phyloP scores from a whole-genome alignment of 2,797 vertebrate species.

The Amniataba percoides region DNA sequence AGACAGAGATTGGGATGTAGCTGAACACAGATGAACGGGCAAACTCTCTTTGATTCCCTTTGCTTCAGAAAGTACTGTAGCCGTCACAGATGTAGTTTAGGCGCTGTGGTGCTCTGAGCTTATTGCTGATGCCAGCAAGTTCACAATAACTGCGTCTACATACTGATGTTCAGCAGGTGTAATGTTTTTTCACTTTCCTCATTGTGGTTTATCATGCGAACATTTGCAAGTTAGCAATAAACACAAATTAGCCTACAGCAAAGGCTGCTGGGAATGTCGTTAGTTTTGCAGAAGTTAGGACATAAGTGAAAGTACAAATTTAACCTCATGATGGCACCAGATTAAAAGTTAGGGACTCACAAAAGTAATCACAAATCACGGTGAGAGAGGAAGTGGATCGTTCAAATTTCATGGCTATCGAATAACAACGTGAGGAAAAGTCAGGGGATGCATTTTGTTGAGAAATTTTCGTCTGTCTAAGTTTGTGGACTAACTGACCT shows the following conservation, averaged over 20 bases:
- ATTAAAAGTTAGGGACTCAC: not conserved
- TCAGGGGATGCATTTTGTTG: not conserved
- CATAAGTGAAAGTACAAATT: not conserved
- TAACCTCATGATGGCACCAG: not conserved
- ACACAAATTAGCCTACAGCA: not conserved
- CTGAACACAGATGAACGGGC: not conserved
- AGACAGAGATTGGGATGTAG: slow-evolving; percentile 3
- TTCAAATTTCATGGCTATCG: not conserved
- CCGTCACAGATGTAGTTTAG: not conserved
- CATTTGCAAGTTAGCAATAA: not conserved
- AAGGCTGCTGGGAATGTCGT: not conserved
- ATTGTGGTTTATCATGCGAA: not conserved
- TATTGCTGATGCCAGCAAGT: not conserved
- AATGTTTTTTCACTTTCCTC: not conserved
- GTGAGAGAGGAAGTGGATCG: not conserved
- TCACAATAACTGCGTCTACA: not conserved
- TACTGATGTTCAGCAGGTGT: not conserved
- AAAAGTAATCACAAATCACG: not conserved
- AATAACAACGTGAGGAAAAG: not conserved
- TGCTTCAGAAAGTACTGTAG: not conserved
- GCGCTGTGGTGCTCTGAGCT: not conserved
- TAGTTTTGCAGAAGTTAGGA: not conserved
- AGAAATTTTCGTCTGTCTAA: not conserved
- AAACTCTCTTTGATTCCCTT: not conserved
- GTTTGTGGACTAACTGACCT: not conserved